These are phyloP conservation scores for Pollimyrus isidori DNA, from an alignment of 2,113 vertebrate species.

Conservation along the genomic window DNA sequence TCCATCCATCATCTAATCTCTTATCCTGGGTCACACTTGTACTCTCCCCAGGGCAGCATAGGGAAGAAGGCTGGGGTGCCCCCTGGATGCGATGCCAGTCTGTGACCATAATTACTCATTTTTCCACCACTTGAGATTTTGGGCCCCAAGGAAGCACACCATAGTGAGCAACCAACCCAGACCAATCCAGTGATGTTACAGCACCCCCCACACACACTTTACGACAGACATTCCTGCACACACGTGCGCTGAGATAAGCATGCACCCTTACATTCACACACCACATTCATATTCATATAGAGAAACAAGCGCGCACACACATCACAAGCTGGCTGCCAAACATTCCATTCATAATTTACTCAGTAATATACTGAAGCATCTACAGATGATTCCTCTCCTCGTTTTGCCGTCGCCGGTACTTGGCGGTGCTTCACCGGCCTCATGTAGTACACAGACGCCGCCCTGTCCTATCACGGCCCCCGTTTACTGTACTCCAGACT, in stretches of 20 bases:
- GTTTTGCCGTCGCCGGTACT: neutral
- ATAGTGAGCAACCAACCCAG: neutral
- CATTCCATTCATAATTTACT: neutral
- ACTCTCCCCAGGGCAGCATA: neutral
- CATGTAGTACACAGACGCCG: neutral
- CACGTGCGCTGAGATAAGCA: neutral
- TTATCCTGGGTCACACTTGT: neutral
- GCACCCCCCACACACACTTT: neutral
- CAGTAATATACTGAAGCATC: neutral
- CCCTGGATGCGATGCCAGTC: neutral
- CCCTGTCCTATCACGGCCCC: neutral
- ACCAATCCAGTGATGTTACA: neutral
- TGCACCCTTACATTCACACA: constrained; percentile 30
- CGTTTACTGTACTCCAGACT: neutral
- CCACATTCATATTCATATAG: neutral
- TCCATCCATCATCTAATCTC: neutral
- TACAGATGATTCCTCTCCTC: neutral
- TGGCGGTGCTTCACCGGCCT: neutral
- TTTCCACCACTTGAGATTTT: neutral
- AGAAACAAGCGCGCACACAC: constrained; percentile 26
- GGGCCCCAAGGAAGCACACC: neutral
- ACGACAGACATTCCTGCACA: neutral
- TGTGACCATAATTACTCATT: neutral
- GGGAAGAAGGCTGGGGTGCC: neutral
- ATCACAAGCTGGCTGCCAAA: constrained; percentile 22